Base-by-base conservation (phyloP, 2,797 vertebrate genomes). In the Macroramphosus scolopax region DNA sequence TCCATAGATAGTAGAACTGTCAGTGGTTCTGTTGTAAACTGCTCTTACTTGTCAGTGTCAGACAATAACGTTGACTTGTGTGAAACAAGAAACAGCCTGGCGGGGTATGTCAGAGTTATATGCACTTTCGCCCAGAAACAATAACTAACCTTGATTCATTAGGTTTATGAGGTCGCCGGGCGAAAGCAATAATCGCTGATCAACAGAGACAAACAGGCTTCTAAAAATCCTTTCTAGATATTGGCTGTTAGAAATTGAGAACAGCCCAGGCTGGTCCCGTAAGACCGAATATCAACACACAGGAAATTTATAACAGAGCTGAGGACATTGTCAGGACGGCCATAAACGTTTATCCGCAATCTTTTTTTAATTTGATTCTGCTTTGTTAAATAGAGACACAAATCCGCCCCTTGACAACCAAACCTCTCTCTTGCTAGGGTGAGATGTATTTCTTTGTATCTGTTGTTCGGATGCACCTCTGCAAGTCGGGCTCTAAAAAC, bases 351-450 rank as follows among this genome's bases (percentile, higher is more conserved):
- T 41, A 63, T n/a, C n/a, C n/a, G n/a, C n/a, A n/a, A n/a, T n/a
- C 55, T 55, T 81, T 67, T 51, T 78, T 80, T 22, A 22, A 22
- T 22, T 22, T 22, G 3, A 75, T 83, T 78, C 43, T 68, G 63
- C 75, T 73, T 75, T 69, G 55, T 80, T 78, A 77, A 84, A 87
- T 41, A 83, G 57, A 78, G 45, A 74, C 51, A 39, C 30, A 36
- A 37, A 45, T 15, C 37, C 44, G 34, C 68, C 72, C 52, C 67
- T 43, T 82, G 79, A n/a, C n/a, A 69, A 80, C 73, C 63, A 43
- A 39, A 25, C 17, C 12, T 7, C 58, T 31, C 17, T 60, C 25
- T 57, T 22, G 20, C 20, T 22, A 22, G 3, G 20, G 20, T 22
- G n/a, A n/a, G n/a, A n/a, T n/a, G n/a, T n/a, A n/a, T n/a, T n/a